Evolutionary conservation across 53 echinoderm and acorn worm species (phyloP).

Genomic region (Luidia sarsii): DNA sequence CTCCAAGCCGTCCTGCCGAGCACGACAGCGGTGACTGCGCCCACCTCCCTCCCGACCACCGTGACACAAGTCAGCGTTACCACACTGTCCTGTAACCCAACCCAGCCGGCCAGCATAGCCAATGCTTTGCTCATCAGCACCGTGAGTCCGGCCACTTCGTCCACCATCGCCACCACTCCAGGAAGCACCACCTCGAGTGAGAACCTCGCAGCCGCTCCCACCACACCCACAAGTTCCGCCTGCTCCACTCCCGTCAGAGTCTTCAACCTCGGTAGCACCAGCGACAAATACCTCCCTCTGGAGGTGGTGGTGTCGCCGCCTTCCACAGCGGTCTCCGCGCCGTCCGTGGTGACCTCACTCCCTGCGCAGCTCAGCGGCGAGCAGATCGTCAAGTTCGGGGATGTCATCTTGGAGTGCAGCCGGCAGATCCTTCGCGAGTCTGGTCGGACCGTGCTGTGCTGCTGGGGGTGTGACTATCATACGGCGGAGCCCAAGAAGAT

Average conservation of each 20-base stretch:
- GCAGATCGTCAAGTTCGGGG: conserved; percentile 93
- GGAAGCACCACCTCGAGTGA: conserved; percentile 19
- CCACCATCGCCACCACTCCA: conserved; percentile 1
- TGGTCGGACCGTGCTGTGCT: conserved; percentile 94
- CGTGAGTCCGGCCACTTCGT: conserved; percentile 20
- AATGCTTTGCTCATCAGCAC: conserved; percentile 3
- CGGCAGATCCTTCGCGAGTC: conserved; percentile 96
- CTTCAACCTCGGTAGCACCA: conserved; percentile 64
- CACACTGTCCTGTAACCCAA: conserved; percentile 1
- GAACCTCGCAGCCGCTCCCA: conserved; percentile 1
- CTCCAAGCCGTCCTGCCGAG: too few species aligned
- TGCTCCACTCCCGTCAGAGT: conserved; percentile 48
- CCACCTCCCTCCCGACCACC: conserved; percentile 9
- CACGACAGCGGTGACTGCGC: conserved; percentile 2
- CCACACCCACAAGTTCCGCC: conserved; percentile 20
- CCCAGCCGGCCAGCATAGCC: conserved; percentile 2
- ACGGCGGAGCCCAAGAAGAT: conserved; percentile 99
- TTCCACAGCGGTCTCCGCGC: conserved; percentile 38
- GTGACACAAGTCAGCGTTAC: conserved; percentile 16
- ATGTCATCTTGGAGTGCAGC: conserved; percentile 83
- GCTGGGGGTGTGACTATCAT: conserved; percentile 98
- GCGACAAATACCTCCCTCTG: conserved; percentile 91
- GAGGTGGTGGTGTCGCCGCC: conserved; percentile 62
- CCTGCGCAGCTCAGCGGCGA: conserved; percentile 62
- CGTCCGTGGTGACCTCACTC: conserved; percentile 36